These are phyloP conservation scores for Cossypha dichroa DNA, from an alignment of 2,797 vertebrate genomes.

Conservation along the genomic window DNA sequence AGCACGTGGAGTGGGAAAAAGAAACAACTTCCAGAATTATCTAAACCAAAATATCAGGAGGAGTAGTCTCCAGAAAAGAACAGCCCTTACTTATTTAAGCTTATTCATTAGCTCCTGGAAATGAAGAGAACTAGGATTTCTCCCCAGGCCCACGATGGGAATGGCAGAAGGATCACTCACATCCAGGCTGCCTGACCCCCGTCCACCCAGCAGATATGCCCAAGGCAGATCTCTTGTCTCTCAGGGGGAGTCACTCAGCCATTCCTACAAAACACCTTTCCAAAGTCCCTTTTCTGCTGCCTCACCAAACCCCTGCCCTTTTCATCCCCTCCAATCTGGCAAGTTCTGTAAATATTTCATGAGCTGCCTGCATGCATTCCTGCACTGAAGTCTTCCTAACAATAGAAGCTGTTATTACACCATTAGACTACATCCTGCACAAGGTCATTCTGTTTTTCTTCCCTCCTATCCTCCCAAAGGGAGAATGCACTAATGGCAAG, in stretches of 20 bases:
- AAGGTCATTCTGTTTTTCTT: constrained; percentile 53
- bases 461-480: constrained; percentile 17
- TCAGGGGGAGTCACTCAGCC: background rate
- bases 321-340: background rate
- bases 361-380: background rate
- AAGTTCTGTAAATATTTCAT: constrained; percentile 46
- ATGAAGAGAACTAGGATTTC: background rate
- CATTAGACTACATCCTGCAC: background rate
- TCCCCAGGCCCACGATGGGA: background rate
- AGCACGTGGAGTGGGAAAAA: background rate
- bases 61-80: background rate
- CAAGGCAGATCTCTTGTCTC: rapidly evolving
- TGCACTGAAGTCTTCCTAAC: constrained; percentile 19
- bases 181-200: background rate
- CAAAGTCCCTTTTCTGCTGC: background rate
- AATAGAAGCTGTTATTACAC: background rate
- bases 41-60: background rate
- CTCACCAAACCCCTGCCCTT: background rate
- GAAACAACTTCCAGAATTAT: background rate
- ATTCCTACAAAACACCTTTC: background rate
- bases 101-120: background rate
- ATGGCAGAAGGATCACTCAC: background rate
- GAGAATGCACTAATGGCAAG: constrained; percentile 1
- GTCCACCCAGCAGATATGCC: rapidly evolving
- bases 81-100: background rate